phyloP scores from a whole-genome alignment of 2,113 vertebrate species.

The Pterophyllum scalare region DNA sequence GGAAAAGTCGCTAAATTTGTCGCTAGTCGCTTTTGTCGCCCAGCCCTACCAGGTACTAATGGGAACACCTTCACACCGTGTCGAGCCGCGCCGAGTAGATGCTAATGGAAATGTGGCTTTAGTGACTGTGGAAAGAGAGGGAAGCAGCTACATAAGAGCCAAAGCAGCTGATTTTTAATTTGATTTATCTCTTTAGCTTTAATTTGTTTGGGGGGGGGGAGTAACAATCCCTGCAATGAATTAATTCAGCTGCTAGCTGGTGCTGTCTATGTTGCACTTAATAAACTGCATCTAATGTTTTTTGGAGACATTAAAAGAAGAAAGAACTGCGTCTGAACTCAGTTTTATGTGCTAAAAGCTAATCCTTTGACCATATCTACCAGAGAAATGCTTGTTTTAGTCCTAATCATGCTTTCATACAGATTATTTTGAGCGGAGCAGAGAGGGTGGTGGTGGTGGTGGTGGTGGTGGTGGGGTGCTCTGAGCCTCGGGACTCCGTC shows the following conservation, averaged over 20 bases:
- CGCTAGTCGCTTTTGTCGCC: too few relatives aligned
- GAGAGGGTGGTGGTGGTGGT: neutral
- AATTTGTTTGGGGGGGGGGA: neutral
- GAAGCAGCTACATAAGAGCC: neutral
- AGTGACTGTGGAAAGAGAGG: neutral
- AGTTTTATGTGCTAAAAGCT: slow-evolving; percentile 9
- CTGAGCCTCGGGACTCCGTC: neutral
- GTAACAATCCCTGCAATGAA: neutral
- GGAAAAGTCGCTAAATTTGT: too few relatives aligned
- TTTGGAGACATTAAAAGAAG: neutral
- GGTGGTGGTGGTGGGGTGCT: neutral
- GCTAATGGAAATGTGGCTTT: too few relatives aligned
- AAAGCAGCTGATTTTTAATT: neutral
- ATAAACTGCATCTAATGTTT: neutral
- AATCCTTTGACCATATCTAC: slow-evolving; percentile 27
- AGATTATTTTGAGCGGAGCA: slow-evolving; percentile 28
- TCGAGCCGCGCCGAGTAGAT: too few relatives aligned
- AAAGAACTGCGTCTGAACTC: neutral
- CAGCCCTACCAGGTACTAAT: too few relatives aligned
- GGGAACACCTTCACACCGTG: too few relatives aligned
- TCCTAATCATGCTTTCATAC: slow-evolving; percentile 37
- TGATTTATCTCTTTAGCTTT: too few relatives aligned
- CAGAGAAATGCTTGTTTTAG: slow-evolving; percentile 4
- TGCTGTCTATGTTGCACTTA: neutral
- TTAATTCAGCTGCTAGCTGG: neutral